Base-by-base conservation (phyloP, 2,888 invertebrate species). In the Anthoptus insignis region DNA sequence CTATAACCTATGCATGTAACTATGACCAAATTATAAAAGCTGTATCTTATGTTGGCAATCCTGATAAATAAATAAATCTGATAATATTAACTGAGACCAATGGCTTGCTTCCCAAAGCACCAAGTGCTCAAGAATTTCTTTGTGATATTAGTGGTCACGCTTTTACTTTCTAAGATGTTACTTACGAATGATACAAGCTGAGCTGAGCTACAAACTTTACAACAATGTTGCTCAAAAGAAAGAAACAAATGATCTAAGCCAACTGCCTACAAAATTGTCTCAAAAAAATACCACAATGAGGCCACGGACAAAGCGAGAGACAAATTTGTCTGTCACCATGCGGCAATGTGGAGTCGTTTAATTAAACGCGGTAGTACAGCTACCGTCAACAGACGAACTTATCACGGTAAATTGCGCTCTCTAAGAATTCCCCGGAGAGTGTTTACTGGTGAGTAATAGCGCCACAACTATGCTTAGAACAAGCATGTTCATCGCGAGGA, bases 261-360 rank as follows among this genome's bases (percentile, higher is more conserved):
- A 61, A 61, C 45, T 54, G 34, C 19, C 61, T 34, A 47, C 54
- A 49, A 49, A 56, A 63, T 63, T 56, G 45, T 61, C 54, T 56
- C 61, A 47, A 34, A 54, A 54, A 4, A n/a, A 63, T 49, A 61
- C 32, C 39, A 49, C 37, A 63, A 63, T 56, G 39, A 34, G 39
- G 49, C 56, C 47, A 49, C 63, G 32, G 21, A 56, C 37, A 14
- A 8, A 63, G 54, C 34, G n/a, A 37, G 34, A 19, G 54, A 45
- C 47, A 37, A 56, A 54, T 63, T 56, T 16, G 37, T 47, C 39
- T 56, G 37, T 34, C 32, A 21, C 37, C 34, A n/a, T 21, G 49
- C 27, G 39, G 27, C 50, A 22, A 39, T 39, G 59, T 59, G 59
- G 54, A 56, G 56, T 39, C 24, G 39, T 56, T 56, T 56, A 39